Base-by-base conservation (phyloP, 2,113 vertebrate genomes). In the Pica pica region DNA sequence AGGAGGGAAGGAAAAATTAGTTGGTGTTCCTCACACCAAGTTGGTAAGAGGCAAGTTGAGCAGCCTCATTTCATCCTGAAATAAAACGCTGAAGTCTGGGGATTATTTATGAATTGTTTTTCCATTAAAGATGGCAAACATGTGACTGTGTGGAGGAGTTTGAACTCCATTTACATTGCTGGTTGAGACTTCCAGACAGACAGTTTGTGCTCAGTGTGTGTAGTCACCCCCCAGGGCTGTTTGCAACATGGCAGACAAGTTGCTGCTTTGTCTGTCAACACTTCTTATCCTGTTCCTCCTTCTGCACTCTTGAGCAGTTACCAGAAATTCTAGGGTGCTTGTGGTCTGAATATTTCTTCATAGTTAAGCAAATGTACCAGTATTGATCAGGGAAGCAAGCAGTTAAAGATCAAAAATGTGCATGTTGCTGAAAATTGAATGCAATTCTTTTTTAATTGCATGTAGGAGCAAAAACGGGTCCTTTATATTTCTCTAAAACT, bases 211-310 rank as follows among this genome's bases (percentile, higher is more conserved):
- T 80, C 21, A 53, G 49, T 9, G 7, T 30, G 16, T 70, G 52
- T 22, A 88, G 30, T 41, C 17, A 23, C 13, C 41, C 8, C 4
- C 11, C 20, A 49, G 30, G 30, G 67, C 84, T 83, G 33, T 94
- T 94, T 90, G 90, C 93, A 95, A 56, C 87, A 37, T 1, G 11
- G 74, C 81, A 91, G 30, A 77, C 71, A 47, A 53, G 35, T 63
- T 80, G 59, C 52, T 94, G 59, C 87, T 91, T 79, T 79, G 53
- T 81, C 76, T 95, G 81, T 90, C 75, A 92, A 80, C 68, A 27
- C 26, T 70, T 82, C 78, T 89, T 88, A 88, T 28, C 84, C 79
- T 94, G 93, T 96, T 96, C 90, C 68, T 94, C 73, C 88, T 94
- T 86, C 87, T 55, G 85, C 1, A 1, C 19, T 91, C 57, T 20